Conservation (phyloP, 2,113 vertebrate genomes). For the Plecotus auritus region DNA sequence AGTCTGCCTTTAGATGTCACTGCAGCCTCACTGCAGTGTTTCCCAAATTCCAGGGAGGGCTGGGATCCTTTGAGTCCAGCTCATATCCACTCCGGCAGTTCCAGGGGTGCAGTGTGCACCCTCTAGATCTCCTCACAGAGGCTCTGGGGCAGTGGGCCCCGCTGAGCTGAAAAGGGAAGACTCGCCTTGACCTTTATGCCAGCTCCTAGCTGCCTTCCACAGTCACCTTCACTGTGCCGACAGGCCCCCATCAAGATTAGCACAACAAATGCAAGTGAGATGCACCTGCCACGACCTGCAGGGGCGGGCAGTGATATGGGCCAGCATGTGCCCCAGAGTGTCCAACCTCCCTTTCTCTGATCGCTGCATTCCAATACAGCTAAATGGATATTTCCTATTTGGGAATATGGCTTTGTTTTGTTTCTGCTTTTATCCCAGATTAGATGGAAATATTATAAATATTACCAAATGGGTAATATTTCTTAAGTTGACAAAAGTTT, state of each 20-base stretch:
- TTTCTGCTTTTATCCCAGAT: conserved; percentile 30
- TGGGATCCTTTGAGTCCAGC: conserved; percentile 76
- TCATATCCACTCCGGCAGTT: conserved; percentile 70
- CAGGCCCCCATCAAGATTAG: conserved; percentile 86
- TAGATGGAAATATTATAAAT: neutral
- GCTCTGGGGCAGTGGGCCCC: conserved; percentile 80
- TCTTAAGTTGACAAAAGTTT: conserved; percentile 26
- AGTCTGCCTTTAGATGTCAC: conserved; percentile 97
- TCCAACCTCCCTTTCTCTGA: conserved; percentile 63
- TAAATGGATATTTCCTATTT: conserved; percentile 68
- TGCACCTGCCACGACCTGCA: conserved; percentile 86
- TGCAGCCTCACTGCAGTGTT: conserved; percentile 90
- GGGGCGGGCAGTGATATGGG: conserved; percentile 83
- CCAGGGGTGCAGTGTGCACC: conserved; percentile 75
- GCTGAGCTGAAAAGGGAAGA: conserved; percentile 88
- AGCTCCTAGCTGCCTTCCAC: conserved; percentile 79
- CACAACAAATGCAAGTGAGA: conserved; percentile 88
- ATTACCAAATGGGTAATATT: conserved; percentile 26
- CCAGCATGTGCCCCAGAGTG: conserved; percentile 73
- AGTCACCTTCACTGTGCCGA: conserved; percentile 86
- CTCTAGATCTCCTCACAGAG: conserved; percentile 89
- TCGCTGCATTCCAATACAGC: conserved; percentile 63
- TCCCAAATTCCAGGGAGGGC: conserved; percentile 81
- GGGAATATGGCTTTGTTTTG: neutral
- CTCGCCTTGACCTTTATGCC: conserved; percentile 86